These are phyloP conservation scores for Gerosis bhagava DNA, from an alignment of 2,888 invertebrate species.

Conservation along the genomic window DNA sequence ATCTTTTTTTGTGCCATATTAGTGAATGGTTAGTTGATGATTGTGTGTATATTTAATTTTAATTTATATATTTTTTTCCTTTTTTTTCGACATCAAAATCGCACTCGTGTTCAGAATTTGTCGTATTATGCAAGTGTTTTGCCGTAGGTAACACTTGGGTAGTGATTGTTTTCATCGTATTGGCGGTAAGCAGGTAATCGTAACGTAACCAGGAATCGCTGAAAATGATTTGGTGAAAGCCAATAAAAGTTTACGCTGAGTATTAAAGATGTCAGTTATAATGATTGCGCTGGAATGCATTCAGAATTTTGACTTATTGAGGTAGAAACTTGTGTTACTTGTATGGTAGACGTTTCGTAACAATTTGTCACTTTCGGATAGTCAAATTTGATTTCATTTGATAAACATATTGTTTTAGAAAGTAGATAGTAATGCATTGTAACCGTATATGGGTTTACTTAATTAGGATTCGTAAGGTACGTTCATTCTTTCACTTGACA, in stretches of 20 bases:
- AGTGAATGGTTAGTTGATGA: conserved; percentile 64
- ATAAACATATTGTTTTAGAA: conserved; percentile 36
- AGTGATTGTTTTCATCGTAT: conserved; percentile 49
- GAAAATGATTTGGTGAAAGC: conserved; percentile 66
- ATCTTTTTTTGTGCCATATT: conserved; percentile 67
- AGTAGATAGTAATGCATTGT: conserved; percentile 31
- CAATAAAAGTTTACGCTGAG: conserved; percentile 28
- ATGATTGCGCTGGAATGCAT: too few species aligned
- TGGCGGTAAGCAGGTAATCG: conserved; percentile 29
- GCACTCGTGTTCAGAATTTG: too few species aligned
- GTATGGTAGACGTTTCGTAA: too few species aligned
- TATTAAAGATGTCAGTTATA: too few species aligned
- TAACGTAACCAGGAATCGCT: conserved; percentile 71
- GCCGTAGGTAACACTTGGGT: conserved; percentile 36
- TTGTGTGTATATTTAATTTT: too few species aligned
- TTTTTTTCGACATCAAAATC: too few species aligned
- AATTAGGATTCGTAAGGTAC: conserved; percentile 52
- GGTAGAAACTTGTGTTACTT: too few species aligned
- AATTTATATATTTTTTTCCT: too few species aligned
- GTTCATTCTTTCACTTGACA: conserved; percentile 75
- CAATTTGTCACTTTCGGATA: not conserved
- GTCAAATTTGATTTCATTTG: conserved; percentile 5
- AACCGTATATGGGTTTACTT: conserved; percentile 31
- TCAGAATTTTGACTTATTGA: not conserved
- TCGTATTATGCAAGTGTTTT: conserved; percentile 69